Evolutionary conservation across 2,113 vertebrate genomes (phyloP), one percentile per base, ranked within the genome.

Genomic region (Bos indicus): DNA sequence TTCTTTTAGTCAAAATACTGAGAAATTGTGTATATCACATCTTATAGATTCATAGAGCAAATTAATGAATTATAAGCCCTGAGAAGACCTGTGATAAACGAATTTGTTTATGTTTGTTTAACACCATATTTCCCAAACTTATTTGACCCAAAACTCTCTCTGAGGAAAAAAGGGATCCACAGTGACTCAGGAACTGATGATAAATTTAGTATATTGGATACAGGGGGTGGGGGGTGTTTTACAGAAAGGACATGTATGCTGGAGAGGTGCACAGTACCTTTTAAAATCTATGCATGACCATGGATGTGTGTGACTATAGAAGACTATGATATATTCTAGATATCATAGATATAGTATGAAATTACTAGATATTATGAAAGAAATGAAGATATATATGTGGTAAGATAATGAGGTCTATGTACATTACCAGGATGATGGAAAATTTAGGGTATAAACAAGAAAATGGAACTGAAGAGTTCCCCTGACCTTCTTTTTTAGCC

Each of bases 261-360:
- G 51, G 28, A 51, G 11, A 48, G 33, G 48, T 77, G 26, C 25
- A 81, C 0, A 43, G 2, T 30, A 57, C 19, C 59, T 64, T 91
- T 97, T 56, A 64, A 97, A 96, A 96, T 60, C n/a, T 46, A 85
- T 57, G 40, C 17, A 77, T 89, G 21, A 60, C 7, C 74, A 95
- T 71, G 33, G 56, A 80, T 60, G 23, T 62, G 6, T n/a, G 2
- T 56, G 56, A 36, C 56, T 78, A 3, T 13, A 78, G 28, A 84
- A 54, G 16, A 82, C 30, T 64, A 60, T 43, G 26, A 95, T 33
- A 12, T 56, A 30, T 11, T 92, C 78, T 81, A 81, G 78, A 51
- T 74, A 43, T 43, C 71, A 74, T 25, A 51, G 78, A 33, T 81
- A 28, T 51, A 30, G 16, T 51, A 81, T 51, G 46, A 48, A 62